Evolutionary conservation across 2,113 vertebrate genomes (phyloP), one percentile per base, ranked within the genome.

Genomic region (Tilapia sparmanii): DNA sequence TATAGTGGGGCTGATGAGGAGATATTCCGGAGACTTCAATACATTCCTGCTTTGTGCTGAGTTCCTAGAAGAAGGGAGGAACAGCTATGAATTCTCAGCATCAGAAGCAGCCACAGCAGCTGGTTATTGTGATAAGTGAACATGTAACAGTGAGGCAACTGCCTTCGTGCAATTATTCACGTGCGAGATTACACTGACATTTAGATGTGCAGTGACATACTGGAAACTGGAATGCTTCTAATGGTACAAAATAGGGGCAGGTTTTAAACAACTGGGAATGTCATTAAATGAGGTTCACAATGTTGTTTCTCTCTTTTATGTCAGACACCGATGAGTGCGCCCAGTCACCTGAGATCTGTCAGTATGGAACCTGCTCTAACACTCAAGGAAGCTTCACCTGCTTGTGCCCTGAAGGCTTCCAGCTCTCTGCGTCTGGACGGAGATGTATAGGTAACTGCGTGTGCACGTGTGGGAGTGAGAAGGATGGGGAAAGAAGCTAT

Each of bases 301-400:
- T 50, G 19, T 5, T 10, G 1, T 83, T 88, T 18, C 19, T 88
- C 87, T 95, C 57, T 35, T 96, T 13, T 90, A 16, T 87, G 84
- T 80, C 92, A 99, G 99, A 99, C 95, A 99, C 99, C 61, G 97
- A 99, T 85, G 98, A 99, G 57, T 99, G 99, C 86, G 94, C 96
- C 57, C 97, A 98, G 90, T 96, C 96, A 19, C 97, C 98, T 54
- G 98, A 98, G 91, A 97, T 98, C 38, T 99, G 99, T 87, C 96
- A 95, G 16, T 92, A 98, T 94, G 99, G 99, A 53, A 98, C 97
- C 11, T 99, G 99, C 91, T 97, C 97, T 88, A 99, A 99, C 96
- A 98, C 96, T 2, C 96, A 96, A 45, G 99, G 99, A 89, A 98
- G 98, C 93, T 99, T 99, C 95, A 97, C 86, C 90, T 99, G 99